Evolutionary conservation across 2,797 vertebrate species (phyloP).

Genomic region (Serranus cabrilla): DNA sequence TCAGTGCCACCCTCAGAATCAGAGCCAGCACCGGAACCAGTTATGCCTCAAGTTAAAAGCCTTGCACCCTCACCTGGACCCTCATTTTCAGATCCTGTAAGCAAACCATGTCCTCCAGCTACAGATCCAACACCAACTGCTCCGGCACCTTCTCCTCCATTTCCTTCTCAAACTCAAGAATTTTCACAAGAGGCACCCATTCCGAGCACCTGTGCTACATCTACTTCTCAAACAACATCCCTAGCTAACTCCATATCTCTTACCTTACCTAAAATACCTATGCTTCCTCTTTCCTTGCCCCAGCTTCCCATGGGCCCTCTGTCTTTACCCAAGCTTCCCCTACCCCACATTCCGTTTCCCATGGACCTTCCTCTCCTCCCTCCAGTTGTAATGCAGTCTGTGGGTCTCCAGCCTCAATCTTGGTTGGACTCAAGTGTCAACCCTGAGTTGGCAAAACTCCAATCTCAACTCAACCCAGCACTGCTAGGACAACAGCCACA

Average conservation of each 20-base stretch:
- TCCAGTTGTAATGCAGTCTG: slow-evolving; percentile 94
- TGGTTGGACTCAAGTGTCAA: slow-evolving; percentile 91
- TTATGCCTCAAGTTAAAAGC: slow-evolving; percentile 82
- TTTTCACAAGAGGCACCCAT: slow-evolving; percentile 50
- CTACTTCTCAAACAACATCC: slow-evolving; percentile 60
- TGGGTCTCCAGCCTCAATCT: slow-evolving; percentile 91
- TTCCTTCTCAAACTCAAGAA: slow-evolving; percentile 59
- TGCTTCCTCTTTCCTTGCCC: slow-evolving; percentile 74
- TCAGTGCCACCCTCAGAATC: slow-evolving; percentile 81
- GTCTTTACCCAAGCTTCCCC: slow-evolving; percentile 77
- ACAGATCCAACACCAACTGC: slow-evolving; percentile 50
- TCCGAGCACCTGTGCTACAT: slow-evolving; percentile 51
- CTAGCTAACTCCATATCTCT: slow-evolving; percentile 58
- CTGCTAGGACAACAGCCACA: slow-evolving; percentile 76
- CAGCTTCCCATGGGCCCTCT: slow-evolving; percentile 73
- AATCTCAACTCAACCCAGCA: slow-evolving; percentile 89
- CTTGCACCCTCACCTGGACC: slow-evolving; percentile 64
- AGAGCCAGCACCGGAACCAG: slow-evolving; percentile 81
- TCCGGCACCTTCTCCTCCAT: slow-evolving; percentile 45
- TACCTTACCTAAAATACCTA: slow-evolving; percentile 74
- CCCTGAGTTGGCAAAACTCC: slow-evolving; percentile 93
- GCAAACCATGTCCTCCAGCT: slow-evolving; percentile 47
- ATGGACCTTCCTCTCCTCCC: slow-evolving; percentile 96
- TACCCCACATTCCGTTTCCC: slow-evolving; percentile 92
- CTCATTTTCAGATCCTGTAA: slow-evolving; percentile 49